Evolutionary conservation across 2,113 vertebrate species (phyloP).

Genomic region (Daphoenositta chrysoptera): DNA sequence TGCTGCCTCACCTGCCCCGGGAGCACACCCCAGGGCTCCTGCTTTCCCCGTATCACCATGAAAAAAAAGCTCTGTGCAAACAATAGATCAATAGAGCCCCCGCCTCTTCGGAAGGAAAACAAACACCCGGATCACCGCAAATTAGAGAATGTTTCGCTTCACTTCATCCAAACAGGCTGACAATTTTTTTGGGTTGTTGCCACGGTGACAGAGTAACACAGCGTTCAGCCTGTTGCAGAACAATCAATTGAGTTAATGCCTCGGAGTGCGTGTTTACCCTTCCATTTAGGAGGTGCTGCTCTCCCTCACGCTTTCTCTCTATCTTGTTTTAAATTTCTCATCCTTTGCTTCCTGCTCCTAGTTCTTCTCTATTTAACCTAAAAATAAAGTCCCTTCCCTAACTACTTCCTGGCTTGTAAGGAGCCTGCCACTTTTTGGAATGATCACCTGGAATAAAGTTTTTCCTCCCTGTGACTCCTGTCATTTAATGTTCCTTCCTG

Average conservation of each 20-base stretch:
- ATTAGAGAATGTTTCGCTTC: slow-evolving; percentile 87
- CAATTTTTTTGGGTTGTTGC: slow-evolving; percentile 83
- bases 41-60: background rate
- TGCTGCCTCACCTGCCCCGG: background rate
- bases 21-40: background rate
- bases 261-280: slow-evolving; percentile 75
- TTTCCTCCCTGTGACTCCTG: background rate
- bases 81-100: slow-evolving; percentile 64
- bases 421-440: background rate
- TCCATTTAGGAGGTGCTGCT: slow-evolving; percentile 58
- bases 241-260: slow-evolving; percentile 88
- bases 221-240: slow-evolving; percentile 84
- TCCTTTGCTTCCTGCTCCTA: background rate
- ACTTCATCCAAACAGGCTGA: slow-evolving; percentile 85
- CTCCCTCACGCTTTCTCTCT: background rate
- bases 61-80: slow-evolving; percentile 43
- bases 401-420: background rate
- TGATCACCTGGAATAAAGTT: background rate
- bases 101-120: slow-evolving; percentile 65
- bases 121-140: slow-evolving; percentile 78
- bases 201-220: slow-evolving; percentile 83
- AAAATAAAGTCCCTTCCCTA: background rate
- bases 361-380: background rate
- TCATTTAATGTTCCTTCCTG: background rate
- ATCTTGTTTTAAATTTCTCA: background rate